These are phyloP conservation scores for Agriopis marginaria DNA, from an alignment of 2,888 invertebrate species.

Conservation along the genomic window DNA sequence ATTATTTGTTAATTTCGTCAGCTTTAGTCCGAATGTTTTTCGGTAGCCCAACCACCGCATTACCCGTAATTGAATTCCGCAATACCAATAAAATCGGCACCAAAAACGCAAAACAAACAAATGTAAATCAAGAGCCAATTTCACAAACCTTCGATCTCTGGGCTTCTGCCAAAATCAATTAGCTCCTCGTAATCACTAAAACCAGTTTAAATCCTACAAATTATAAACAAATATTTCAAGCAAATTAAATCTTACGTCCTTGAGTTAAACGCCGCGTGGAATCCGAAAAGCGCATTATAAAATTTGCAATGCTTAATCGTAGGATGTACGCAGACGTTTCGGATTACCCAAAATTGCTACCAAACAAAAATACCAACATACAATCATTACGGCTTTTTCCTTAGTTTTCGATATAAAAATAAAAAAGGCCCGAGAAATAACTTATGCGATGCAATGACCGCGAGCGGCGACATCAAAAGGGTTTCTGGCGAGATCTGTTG, in stretches of 20 bases:
- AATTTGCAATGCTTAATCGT: conserved; percentile 63
- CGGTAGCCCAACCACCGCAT: conserved; percentile 37
- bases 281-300: conserved; percentile 25
- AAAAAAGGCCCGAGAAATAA: conserved; percentile 63
- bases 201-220: conserved; percentile 21
- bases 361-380: conserved; percentile 69
- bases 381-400: conserved; percentile 65
- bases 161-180: conserved; percentile 80
- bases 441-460: conserved; percentile 77
- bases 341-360: conserved; percentile 80
- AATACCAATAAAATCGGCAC: conserved; percentile 55
- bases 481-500: conserved; percentile 64
- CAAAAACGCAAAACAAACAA: conserved; percentile 64
- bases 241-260: conserved; percentile 27
- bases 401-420: conserved; percentile 81
- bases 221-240: conserved; percentile 18
- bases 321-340: conserved; percentile 67
- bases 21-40: conserved; percentile 5
- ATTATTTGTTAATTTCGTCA: conserved; percentile 3
- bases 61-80: conserved; percentile 57
- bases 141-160: conserved; percentile 66
- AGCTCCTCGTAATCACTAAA: conserved; percentile 69
- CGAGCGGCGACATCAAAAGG: conserved; percentile 79
- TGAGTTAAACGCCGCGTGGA: conserved; percentile 28
- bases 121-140: conserved; percentile 61